These are phyloP conservation scores for Brienomyrus longianalis DNA, from an alignment of 2,113 vertebrate species.

Conservation along the genomic window DNA sequence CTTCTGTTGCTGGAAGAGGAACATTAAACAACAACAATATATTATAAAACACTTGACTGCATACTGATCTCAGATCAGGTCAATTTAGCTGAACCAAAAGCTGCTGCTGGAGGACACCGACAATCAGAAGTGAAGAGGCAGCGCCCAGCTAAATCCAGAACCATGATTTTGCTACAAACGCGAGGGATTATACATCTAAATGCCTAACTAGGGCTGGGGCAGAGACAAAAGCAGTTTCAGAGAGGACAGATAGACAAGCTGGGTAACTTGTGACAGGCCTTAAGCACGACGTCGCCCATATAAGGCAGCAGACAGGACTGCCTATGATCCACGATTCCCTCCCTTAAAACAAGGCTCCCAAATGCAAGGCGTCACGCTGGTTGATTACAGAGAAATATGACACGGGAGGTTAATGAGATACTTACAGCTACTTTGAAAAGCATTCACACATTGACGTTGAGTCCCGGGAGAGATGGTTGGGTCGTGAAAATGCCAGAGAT, in stretches of 20 bases:
- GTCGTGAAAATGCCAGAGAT: not conserved
- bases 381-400: not conserved
- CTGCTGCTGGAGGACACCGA: not conserved
- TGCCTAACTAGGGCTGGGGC: not conserved
- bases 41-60: not conserved
- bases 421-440: constrained; percentile 54
- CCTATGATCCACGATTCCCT: not conserved
- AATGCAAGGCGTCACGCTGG: not conserved
- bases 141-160: not conserved
- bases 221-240: not conserved
- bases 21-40: constrained; percentile 28
- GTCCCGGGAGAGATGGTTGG: not conserved
- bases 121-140: not conserved
- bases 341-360: not conserved
- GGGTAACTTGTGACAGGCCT: not conserved
- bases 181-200: not conserved
- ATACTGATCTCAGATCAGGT: not conserved
- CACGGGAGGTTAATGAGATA: constrained; percentile 19
- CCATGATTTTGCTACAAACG: not conserved
- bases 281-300: not conserved
- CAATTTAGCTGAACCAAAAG: not conserved
- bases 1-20: constrained; percentile 78
- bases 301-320: not conserved
- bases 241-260: not conserved
- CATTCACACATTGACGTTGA: constrained; percentile 18